Evolutionary conservation across 2,113 vertebrate genomes (phyloP), one percentile per base, ranked within the genome.

Genomic region (Thalassarche chlororhynchos): DNA sequence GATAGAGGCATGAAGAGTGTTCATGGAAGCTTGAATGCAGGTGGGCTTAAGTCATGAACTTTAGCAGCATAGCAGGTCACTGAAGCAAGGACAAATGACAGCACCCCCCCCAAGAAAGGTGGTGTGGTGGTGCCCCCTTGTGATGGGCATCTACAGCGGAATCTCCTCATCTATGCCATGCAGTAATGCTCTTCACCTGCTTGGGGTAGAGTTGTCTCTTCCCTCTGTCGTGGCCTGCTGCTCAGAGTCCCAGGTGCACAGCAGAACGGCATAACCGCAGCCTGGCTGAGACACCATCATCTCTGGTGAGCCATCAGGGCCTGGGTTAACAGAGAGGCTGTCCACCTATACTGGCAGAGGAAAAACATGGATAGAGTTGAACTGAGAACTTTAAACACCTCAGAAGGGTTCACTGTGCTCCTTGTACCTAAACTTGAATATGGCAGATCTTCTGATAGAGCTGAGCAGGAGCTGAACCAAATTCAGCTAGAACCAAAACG

Each of bases 221-320:
- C 88, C 93, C n/a, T 97, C 58, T 34, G 58, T 10, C 2, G 49
- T 31, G 32, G 87, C 95, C 92, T 84, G 93, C 36, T 95, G 32
- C 28, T 99, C 99, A 14, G 98, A 97, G 36, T 98, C 99, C 99
- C 99, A 99, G 88, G 99, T 99, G 55, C 99, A 99, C 9, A 99
- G 98, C 15, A 99, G 98, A 91, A 99, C 96, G 17, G 99, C 99
- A 9, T 99, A 99, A 49, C 99, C 99, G 32, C 99, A 99, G 84
- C 99, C 99, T 1, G 99, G 99, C 98, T 99, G 99, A 4, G 99
- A 99, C 42, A 99, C 99, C 99, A 99, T 99, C 79, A 99, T 96
- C 95, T 99, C 99, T 0, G 99, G 99, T 38, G 98, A 93, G 66
- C 99, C 99, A 69, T 98, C 98, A 8, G 98, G 98, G 36, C 99